Percentiles rank a stretch among this genome's conserved stretches.
Conservation (phyloP, 2,113 vertebrate genomes). For the Illadopsis cleaveri region DNA sequence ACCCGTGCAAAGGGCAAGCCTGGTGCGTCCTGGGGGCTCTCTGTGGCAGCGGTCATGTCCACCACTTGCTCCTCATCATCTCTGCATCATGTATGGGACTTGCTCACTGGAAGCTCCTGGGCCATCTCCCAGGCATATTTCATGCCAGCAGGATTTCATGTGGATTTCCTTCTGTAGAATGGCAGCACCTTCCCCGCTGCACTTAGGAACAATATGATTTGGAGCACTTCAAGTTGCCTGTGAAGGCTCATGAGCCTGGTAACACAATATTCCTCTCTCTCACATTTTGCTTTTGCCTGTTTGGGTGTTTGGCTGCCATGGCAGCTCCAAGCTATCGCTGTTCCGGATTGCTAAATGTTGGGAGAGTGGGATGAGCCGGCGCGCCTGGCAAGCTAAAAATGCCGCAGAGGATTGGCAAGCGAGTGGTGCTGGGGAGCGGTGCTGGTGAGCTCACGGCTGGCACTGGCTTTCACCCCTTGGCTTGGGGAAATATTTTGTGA, state of each 20-base stretch:
- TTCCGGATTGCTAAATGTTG: not conserved
- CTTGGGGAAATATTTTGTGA: not conserved
- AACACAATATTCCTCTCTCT: not conserved
- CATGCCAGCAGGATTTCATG: not conserved
- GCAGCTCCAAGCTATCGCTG: not conserved
- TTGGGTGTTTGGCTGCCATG: conserved; percentile 16
- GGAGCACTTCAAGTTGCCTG: not conserved
- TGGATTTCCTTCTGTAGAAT: not conserved
- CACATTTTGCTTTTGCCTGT: not conserved
- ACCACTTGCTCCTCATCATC: not conserved
- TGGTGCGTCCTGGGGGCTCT: not conserved
- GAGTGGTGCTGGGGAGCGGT: not conserved
- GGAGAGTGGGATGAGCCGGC: conserved; percentile 9
- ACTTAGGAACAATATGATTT: accelerated
- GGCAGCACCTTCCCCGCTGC: not conserved
- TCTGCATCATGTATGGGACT: not conserved
- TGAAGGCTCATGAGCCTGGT: not conserved
- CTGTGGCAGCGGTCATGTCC: not conserved
- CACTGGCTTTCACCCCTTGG: not conserved
- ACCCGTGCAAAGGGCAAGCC: not conserved
- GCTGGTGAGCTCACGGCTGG: conserved; percentile 48
- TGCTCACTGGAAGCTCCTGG: not conserved
- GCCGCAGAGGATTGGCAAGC: conserved; percentile 10
- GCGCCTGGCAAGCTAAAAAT: not conserved
- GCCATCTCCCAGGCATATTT: not conserved